Evolutionary conservation across 2,888 invertebrate species (phyloP), one percentile per base, ranked within the genome.

Genomic region (Parnassius glacialis): DNA sequence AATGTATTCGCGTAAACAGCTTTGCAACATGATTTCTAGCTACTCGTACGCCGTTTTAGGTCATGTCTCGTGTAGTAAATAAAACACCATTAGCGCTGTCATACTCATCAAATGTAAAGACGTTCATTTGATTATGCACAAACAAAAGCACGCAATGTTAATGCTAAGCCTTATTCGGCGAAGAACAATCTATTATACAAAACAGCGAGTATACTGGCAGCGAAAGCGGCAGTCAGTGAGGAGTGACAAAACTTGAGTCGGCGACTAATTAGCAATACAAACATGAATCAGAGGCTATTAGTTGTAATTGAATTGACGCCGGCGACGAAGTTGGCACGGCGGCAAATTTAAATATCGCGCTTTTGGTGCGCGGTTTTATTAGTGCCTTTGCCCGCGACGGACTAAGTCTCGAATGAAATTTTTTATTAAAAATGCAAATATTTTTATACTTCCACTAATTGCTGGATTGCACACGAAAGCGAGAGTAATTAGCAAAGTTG

Each of bases 281-380:
- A 90, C 90, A 90, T 90, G 90, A 91, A 91, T 91, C 90, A 90
- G 88, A 79, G 87, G 89, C 90, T 90, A 91, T 91, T 90, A 90
- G 86, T 88, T 88, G 87, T 91, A 91, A 90, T 91, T 90, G 89
- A 90, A 91, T 90, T 88, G 85, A 83, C 76, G 87, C 81, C 83
- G 83, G 85, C 81, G 80, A 84, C 79, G 80, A 85, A 89, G 85
- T 87, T 88, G 81, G 76, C 79, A 83, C 85, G 80, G 79, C 79
- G 79, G 79, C 79, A 78, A 88, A 90, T 90, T 90, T 90, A 90
- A 90, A 90, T 90, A 89, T 90, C 84, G 77, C 83, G 83, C 83
- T 86, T 79, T 79, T 79, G 71, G 74, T 68, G 70, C 79, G 83
- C 80, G 79, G 79, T 87, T 81, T 78, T 74, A 78, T 79, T 75